phyloP scores from a whole-genome alignment of 2,113 vertebrate species.

The Epinephelus lanceolatus region DNA sequence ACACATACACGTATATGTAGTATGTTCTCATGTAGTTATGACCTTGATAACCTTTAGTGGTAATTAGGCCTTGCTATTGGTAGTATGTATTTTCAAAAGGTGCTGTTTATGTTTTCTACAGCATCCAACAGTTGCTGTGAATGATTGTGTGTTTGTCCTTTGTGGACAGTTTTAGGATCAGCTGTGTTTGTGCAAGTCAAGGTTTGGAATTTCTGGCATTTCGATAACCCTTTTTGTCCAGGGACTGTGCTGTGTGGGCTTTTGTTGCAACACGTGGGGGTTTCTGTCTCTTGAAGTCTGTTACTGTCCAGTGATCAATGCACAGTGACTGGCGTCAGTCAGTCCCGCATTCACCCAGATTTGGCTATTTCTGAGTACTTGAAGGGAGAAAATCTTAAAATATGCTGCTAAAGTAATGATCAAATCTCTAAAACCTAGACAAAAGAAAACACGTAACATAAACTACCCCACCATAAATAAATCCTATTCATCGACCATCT shows the following conservation, averaged over 20 bases:
- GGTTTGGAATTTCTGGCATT: neutral
- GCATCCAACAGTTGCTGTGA: neutral
- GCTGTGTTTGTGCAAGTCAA: neutral
- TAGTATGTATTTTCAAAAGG: neutral
- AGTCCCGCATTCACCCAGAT: neutral
- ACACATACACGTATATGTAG: slow-evolving; percentile 23
- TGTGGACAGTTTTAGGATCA: neutral
- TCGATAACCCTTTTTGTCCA: neutral
- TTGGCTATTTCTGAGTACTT: slow-evolving; percentile 50
- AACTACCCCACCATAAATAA: neutral
- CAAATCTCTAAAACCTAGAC: too few species aligned
- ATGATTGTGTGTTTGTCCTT: neutral
- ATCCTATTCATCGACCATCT: slow-evolving; percentile 30
- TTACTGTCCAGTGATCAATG: neutral
- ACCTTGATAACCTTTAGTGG: slow-evolving; percentile 12
- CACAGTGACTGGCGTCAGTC: neutral
- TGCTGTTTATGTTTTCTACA: slow-evolving; percentile 9
- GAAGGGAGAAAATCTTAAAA: slow-evolving; percentile 42
- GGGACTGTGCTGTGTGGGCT: neutral
- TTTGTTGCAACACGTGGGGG: neutral
- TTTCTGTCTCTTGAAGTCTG: neutral
- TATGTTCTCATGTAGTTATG: slow-evolving; percentile 21
- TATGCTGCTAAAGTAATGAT: too few species aligned
- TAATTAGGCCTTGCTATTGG: slow-evolving; percentile 2
- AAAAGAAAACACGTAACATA: neutral